Percentiles rank a stretch among this genome's conserved stretches.
phyloP scores from a whole-genome alignment of 2,888 invertebrate species.

The Netelia inedita region DNA sequence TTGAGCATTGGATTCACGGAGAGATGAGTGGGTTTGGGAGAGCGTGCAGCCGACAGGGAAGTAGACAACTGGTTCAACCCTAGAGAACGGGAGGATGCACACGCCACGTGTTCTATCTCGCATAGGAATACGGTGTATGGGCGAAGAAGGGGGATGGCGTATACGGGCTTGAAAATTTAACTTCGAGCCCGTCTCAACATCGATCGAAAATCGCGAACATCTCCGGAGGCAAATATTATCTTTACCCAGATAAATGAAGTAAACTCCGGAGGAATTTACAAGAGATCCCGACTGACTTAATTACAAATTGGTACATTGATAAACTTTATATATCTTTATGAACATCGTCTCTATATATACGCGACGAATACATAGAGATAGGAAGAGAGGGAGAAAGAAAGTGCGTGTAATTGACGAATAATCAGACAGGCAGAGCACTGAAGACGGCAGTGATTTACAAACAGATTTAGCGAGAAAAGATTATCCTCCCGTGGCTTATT shows the following conservation, averaged over 20 bases:
- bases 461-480: too few relatives aligned
- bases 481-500: too few relatives aligned
- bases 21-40: too few relatives aligned
- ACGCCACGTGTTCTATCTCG: background rate
- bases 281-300: slow-evolving; percentile 12
- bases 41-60: background rate
- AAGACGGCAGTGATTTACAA: too few relatives aligned
- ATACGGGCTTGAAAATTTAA: background rate
- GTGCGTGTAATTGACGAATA: background rate
- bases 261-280: slow-evolving; percentile 66
- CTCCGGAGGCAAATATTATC: slow-evolving; percentile 68
- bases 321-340: too few relatives aligned
- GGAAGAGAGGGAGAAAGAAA: too few relatives aligned
- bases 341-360: too few relatives aligned
- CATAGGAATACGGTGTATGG: background rate
- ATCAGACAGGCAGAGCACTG: too few relatives aligned
- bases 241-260: slow-evolving; percentile 50
- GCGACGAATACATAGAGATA: too few relatives aligned
- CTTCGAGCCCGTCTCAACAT: slow-evolving; percentile 15
- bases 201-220: slow-evolving; percentile 63
- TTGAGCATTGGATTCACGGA: too few relatives aligned
- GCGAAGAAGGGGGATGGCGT: background rate
- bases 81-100: slow-evolving; percentile 3
- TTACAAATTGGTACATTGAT: too few relatives aligned
- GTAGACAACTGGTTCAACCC: slow-evolving; percentile 39